phyloP scores from a whole-genome alignment of 2,113 vertebrate species.

The Centropristis striata region DNA sequence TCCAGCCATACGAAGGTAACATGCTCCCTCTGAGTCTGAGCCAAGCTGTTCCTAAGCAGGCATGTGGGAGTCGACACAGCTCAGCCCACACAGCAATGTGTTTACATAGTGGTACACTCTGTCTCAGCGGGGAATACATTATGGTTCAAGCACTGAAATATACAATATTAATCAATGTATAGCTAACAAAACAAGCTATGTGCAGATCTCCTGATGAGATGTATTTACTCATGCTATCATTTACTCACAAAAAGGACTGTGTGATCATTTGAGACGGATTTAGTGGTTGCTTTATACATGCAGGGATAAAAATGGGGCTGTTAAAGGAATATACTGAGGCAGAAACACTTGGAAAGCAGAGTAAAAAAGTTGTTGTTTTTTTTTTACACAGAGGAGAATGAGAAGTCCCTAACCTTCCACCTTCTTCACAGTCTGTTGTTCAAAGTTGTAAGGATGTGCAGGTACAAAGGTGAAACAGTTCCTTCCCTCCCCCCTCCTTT shows the following conservation, averaged over 20 bases:
- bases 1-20: slow-evolving; percentile 67
- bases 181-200: slow-evolving; percentile 15
- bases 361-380: background rate
- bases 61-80: slow-evolving; percentile 75
- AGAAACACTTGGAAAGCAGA: slow-evolving; percentile 18
- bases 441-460: slow-evolving; percentile 60
- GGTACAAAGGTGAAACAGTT: slow-evolving; percentile 70
- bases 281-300: slow-evolving; percentile 17
- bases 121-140: slow-evolving; percentile 49
- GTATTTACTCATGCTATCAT: background rate
- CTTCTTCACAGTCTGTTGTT: slow-evolving; percentile 60
- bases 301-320: slow-evolving; percentile 32
- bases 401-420: slow-evolving; percentile 52
- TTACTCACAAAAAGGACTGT: background rate
- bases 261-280: slow-evolving; percentile 19
- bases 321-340: slow-evolving; percentile 20
- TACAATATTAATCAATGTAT: slow-evolving; percentile 51
- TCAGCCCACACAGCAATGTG: slow-evolving; percentile 71
- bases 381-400: slow-evolving; percentile 44
- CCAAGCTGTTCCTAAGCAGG: slow-evolving; percentile 69
- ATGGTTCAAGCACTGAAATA: slow-evolving; percentile 43
- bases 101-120: slow-evolving; percentile 62
- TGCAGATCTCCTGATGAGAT: slow-evolving; percentile 12
- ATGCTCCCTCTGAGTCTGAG: slow-evolving; percentile 66
- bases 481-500: slow-evolving; percentile 46